phyloP scores from a whole-genome alignment of 2,888 invertebrate genomes.

The Plebejus argus region DNA sequence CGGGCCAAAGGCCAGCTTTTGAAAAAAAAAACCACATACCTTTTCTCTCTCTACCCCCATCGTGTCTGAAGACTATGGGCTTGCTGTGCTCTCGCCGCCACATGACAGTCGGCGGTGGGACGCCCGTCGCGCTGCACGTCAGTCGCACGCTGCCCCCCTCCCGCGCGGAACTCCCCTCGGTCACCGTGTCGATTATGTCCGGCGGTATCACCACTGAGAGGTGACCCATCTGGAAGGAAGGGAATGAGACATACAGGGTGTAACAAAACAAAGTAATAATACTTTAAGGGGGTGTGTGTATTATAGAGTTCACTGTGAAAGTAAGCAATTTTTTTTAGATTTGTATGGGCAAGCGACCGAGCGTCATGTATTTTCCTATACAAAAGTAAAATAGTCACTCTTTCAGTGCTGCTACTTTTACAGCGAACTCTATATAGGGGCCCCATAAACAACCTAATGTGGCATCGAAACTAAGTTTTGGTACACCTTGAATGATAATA shows the following conservation, averaged over 20 bases:
- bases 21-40: constrained; percentile 67
- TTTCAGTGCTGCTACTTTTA: too few relatives aligned
- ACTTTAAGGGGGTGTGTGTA: too few relatives aligned
- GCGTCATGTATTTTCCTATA: too few relatives aligned
- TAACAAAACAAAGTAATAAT: too few relatives aligned
- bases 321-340: too few relatives aligned
- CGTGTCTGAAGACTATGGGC: constrained; percentile 88
- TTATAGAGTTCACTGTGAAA: too few relatives aligned
- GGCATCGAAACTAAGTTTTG: too few relatives aligned
- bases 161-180: constrained; percentile 87
- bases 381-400: too few relatives aligned
- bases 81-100: constrained; percentile 91
- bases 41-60: constrained; percentile 86
- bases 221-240: constrained; percentile 86
- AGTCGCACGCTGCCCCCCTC: constrained; percentile 90
- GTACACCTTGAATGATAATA: too few relatives aligned
- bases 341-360: too few relatives aligned
- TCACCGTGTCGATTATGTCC: constrained; percentile 89
- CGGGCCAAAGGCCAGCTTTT: not conserved
- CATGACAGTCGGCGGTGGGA: constrained; percentile 88
- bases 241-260: constrained; percentile 17
- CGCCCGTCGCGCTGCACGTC: constrained; percentile 89
- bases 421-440: too few relatives aligned
- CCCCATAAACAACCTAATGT: too few relatives aligned
- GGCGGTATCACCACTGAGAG: constrained; percentile 93